A percentile compares a stretch with the other conserved stretches of the same genome.
Evolutionary conservation across 2,113 vertebrate species (phyloP).

Genomic region (Toxotes jaculatrix): DNA sequence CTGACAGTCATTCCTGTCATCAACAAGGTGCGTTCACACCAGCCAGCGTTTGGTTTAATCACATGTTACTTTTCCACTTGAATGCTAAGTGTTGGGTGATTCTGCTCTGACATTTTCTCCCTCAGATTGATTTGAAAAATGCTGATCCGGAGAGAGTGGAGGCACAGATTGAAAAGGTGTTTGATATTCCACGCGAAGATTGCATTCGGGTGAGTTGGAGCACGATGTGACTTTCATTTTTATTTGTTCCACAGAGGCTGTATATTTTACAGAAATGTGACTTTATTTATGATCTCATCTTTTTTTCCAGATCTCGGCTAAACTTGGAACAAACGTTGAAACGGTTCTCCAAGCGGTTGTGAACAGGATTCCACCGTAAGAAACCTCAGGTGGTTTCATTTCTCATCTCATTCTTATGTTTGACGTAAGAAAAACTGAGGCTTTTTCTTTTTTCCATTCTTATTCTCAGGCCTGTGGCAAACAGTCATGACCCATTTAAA

Average conservation of each 20-base stretch:
- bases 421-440: background rate
- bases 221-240: background rate
- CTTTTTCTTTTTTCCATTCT: background rate
- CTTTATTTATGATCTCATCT: background rate
- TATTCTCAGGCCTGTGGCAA: conserved; percentile 84
- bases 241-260: background rate
- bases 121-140: conserved; percentile 97
- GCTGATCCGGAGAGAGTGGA: conserved; percentile 93
- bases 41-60: background rate
- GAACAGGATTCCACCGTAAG: conserved; percentile 94
- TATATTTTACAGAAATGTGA: background rate
- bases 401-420: background rate
- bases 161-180: conserved; percentile 94
- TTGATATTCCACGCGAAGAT: conserved; percentile 93
- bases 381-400: conserved; percentile 35
- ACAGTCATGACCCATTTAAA: conserved; percentile 85
- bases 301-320: conserved; percentile 95
- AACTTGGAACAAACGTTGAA: conserved; percentile 94
- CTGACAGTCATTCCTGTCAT: conserved; percentile 94
- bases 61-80: background rate
- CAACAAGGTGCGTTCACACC: conserved; percentile 92
- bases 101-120: conserved; percentile 2
- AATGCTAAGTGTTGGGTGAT: background rate
- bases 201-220: conserved; percentile 89
- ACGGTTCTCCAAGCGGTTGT: conserved; percentile 91